Conservation (phyloP, 2,113 vertebrate genomes). For the Salvelinus alpinus region DNA sequence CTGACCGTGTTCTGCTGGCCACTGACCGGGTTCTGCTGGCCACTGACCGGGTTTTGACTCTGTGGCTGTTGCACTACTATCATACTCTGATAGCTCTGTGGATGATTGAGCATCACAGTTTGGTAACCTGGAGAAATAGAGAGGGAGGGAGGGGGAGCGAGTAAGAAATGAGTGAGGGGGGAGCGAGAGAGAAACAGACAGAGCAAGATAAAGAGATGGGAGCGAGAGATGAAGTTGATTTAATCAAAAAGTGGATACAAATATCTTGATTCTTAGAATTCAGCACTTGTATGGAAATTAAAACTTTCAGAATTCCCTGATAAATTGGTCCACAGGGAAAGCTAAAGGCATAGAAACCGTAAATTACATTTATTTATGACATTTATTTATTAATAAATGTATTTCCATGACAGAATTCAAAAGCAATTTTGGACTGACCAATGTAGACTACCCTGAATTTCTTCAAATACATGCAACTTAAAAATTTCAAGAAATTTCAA, state of each 20-base stretch:
- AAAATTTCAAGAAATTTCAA: too few relatives aligned
- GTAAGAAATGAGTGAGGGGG: slow-evolving; percentile 66
- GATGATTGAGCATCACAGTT: slow-evolving; percentile 82
- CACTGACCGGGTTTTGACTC: slow-evolving; percentile 77
- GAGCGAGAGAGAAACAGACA: slow-evolving; percentile 21
- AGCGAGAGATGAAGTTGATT: neutral
- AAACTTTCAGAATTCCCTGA: neutral
- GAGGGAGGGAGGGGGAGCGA: slow-evolving; percentile 22
- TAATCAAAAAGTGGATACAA: neutral
- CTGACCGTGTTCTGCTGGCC: slow-evolving; percentile 77
- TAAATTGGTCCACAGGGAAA: too few relatives aligned
- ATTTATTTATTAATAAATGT: too few relatives aligned
- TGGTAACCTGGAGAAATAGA: slow-evolving; percentile 80
- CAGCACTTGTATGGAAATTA: too few relatives aligned
- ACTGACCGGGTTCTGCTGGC: slow-evolving; percentile 74
- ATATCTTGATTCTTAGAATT: neutral
- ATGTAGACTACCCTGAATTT: too few relatives aligned
- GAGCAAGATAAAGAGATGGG: neutral
- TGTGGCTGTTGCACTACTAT: slow-evolving; percentile 79
- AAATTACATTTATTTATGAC: too few relatives aligned
- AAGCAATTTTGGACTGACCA: too few relatives aligned
- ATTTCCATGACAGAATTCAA: too few relatives aligned
- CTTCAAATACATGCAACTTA: neutral
- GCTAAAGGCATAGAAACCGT: too few relatives aligned
- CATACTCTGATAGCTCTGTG: slow-evolving; percentile 85